These are phyloP conservation scores for Tenthredo amoena DNA, from an alignment of 2,888 invertebrate species.

Conservation along the genomic window DNA sequence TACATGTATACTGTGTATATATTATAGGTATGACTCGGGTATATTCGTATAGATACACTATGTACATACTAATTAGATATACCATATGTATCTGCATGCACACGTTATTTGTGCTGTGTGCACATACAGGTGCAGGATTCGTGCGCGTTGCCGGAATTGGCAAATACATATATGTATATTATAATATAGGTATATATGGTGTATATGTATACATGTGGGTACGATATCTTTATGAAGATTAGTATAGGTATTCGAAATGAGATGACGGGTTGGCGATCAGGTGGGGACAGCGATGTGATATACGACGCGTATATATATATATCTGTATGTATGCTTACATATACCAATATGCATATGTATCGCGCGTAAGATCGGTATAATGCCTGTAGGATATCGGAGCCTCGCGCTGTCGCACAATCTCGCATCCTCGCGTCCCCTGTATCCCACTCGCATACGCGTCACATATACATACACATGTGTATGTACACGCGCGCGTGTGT, in stretches of 20 bases:
- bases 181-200: too few species aligned
- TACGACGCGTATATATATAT: background rate
- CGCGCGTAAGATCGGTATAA: conserved; percentile 4
- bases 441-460: too few species aligned
- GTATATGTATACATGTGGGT: background rate
- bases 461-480: background rate
- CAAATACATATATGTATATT: background rate
- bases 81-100: too few species aligned
- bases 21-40: background rate
- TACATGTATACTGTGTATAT: background rate
- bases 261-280: background rate
- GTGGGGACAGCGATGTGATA: background rate
- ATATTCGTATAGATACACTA: background rate
- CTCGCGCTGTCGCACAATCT: conserved; percentile 7
- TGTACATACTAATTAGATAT: background rate
- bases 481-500: background rate
- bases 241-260: background rate
- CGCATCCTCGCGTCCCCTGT: conserved; percentile 21
- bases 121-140: background rate
- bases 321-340: background rate
- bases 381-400: conserved; percentile 3
- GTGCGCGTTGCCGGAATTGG: background rate
- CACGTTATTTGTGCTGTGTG: background rate
- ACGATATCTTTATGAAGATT: background rate
- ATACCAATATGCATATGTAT: background rate